Percentiles rank a stretch among this genome's conserved stretches.
These are phyloP conservation scores for Nannoperca australis DNA, from an alignment of 2,797 vertebrate species.

Conservation along the genomic window DNA sequence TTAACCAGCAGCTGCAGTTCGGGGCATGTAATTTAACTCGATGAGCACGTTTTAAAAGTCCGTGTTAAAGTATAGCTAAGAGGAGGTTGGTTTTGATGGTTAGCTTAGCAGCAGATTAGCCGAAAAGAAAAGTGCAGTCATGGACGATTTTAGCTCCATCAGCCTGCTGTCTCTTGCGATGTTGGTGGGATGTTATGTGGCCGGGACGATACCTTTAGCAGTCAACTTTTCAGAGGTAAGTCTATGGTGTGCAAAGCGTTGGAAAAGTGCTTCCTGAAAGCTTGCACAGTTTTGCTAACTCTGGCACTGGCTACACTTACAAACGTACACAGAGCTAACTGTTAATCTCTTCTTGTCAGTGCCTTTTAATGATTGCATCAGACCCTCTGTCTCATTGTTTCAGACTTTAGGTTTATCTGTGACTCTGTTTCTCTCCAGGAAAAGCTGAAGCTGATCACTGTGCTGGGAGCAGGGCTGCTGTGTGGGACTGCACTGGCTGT, in stretches of 20 bases:
- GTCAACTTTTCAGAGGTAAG: conserved; percentile 99
- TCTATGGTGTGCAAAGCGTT: not conserved
- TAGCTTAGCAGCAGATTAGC: conserved; percentile 46
- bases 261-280: not conserved
- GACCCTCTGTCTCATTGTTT: not conserved
- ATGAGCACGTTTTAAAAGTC: not conserved
- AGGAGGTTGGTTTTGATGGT: conserved; percentile 40
- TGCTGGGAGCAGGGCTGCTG: conserved; percentile 95
- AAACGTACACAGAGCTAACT: not conserved
- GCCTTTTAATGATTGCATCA: not conserved
- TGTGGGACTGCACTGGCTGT: conserved; percentile 98
- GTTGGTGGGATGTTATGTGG: conserved; percentile 97
- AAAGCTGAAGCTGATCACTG: conserved; percentile 95
- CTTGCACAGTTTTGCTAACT: not conserved
- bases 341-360: not conserved
- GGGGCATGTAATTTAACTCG: conserved; percentile 42
- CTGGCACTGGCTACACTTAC: not conserved
- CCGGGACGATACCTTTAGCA: conserved; percentile 95
- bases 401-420: not conserved
- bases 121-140: conserved; percentile 70
- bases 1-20: not conserved
- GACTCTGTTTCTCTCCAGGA: conserved; percentile 83
- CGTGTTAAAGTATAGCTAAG: conserved; percentile 3
- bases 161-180: conserved; percentile 95
- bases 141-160: conserved; percentile 97